Percentiles rank a stretch among this genome's conserved stretches.
These are phyloP conservation scores for Cyrtorhinus lividipennis DNA, from an alignment of 1,140 invertebrate species.

Conservation along the genomic window DNA sequence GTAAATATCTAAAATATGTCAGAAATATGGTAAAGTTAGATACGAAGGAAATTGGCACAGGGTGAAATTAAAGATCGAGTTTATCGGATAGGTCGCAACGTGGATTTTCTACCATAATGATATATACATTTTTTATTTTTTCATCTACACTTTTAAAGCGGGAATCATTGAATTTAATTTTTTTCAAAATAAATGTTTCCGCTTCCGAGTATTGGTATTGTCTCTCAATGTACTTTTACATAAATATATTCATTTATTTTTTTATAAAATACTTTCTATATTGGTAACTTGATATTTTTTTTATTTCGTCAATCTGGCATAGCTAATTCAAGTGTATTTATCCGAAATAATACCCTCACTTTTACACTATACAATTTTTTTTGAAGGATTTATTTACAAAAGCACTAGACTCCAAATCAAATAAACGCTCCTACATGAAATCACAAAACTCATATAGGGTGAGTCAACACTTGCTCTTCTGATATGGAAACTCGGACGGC, in stretches of 20 bases:
- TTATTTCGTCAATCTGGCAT: neutral
- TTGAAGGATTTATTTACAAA: neutral
- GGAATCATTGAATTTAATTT: neutral
- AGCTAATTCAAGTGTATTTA: neutral
- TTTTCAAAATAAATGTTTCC: slow-evolving; percentile 1
- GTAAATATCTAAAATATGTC: too few relatives aligned
- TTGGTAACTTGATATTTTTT: neutral
- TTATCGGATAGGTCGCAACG: neutral
- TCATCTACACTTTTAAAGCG: neutral
- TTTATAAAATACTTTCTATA: slow-evolving; percentile 12
- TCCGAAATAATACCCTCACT: neutral
- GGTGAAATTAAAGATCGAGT: too few relatives aligned
- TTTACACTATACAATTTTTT: neutral
- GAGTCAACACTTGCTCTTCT: too few relatives aligned
- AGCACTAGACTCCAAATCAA: too few relatives aligned
- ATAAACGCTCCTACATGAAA: too few relatives aligned
- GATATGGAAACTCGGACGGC: neutral
- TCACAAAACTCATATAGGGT: too few relatives aligned
- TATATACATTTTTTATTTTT: neutral
- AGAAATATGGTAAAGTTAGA: too few relatives aligned
- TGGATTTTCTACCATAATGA: too few relatives aligned
- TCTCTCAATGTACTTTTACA: slow-evolving; percentile 11
- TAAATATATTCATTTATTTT: slow-evolving; percentile 15
- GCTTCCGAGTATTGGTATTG: neutral
- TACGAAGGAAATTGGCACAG: too few relatives aligned